A percentile compares a stretch with the other conserved stretches of the same genome.
Conservation (phyloP, 1,140 invertebrate species). For the Vanessa tameamea region DNA sequence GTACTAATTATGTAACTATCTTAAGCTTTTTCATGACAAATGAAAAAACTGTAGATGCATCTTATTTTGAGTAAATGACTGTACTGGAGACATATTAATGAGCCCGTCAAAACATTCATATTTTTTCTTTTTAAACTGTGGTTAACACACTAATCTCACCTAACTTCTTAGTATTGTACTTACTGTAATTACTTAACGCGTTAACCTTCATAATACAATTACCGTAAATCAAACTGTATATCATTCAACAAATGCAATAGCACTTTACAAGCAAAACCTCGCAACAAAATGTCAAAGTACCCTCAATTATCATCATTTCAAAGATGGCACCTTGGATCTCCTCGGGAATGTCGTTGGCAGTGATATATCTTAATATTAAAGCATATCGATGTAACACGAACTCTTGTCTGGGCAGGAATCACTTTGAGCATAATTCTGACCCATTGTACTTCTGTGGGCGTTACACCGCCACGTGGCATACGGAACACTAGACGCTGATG, state of each 20-base stretch:
- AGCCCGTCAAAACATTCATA: neutral
- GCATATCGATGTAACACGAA: slow-evolving; percentile 52
- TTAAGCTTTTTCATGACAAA: too few relatives aligned
- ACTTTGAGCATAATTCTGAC: slow-evolving; percentile 73
- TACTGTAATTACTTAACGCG: too few relatives aligned
- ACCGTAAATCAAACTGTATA: neutral
- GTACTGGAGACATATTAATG: neutral
- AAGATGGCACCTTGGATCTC: slow-evolving; percentile 58
- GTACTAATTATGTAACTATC: too few relatives aligned
- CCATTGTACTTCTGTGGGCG: slow-evolving; percentile 42
- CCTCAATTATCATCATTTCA: slow-evolving; percentile 42
- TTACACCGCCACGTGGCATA: slow-evolving; percentile 33
- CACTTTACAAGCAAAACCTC: slow-evolving; percentile 23
- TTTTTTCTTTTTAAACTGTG: neutral
- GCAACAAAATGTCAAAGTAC: slow-evolving; percentile 34
- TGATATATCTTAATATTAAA: slow-evolving; percentile 58
- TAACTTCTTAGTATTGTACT: too few relatives aligned
- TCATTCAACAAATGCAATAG: slow-evolving; percentile 5
- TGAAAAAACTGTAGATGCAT: neutral
- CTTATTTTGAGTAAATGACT: neutral
- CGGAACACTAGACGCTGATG: slow-evolving; percentile 45
- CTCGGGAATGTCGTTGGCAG: slow-evolving; percentile 71
- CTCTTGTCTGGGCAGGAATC: slow-evolving; percentile 42
- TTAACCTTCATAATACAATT: neutral
- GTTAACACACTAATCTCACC: too few relatives aligned